A percentile compares a stretch with the other conserved stretches of the same genome.
phyloP scores from a whole-genome alignment of 2,797 vertebrate species.

The Eremophila alpestris region DNA sequence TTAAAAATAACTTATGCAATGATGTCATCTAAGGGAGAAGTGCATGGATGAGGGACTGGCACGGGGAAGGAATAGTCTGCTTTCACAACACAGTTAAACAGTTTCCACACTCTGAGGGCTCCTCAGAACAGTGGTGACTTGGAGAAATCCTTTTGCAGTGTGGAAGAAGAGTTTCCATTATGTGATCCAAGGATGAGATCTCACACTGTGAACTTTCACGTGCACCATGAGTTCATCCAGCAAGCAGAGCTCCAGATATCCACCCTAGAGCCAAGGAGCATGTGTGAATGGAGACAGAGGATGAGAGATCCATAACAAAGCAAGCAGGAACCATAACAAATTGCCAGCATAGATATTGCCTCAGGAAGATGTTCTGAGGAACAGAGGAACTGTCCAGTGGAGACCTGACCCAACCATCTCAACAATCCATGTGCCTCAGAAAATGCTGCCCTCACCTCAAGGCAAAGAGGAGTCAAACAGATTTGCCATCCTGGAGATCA shows the following conservation, averaged over 20 bases:
- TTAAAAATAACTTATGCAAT: not conserved
- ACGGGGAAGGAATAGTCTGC: not conserved
- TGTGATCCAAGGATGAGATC: rapidly evolving
- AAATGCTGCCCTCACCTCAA: not conserved
- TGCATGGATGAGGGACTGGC: not conserved
- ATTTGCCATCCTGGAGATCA: not conserved
- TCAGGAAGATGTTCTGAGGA: not conserved
- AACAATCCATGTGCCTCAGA: not conserved
- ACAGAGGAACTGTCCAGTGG: not conserved
- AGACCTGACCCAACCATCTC: not conserved
- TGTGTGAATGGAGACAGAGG: not conserved
- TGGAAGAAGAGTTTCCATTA: not conserved
- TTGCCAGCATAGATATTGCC: not conserved
- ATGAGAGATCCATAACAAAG: rapidly evolving
- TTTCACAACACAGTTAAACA: not conserved
- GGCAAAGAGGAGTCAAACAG: not conserved
- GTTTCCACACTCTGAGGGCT: not conserved
- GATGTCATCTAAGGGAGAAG: not conserved
- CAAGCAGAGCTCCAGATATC: not conserved
- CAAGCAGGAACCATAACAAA: not conserved
- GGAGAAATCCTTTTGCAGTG: not conserved
- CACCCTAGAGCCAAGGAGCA: not conserved
- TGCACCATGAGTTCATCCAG: not conserved
- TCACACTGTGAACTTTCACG: not conserved
- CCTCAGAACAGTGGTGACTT: not conserved